Evolutionary conservation across 2,797 vertebrate species (phyloP).

Genomic region (Microctenopoma lineatum): DNA sequence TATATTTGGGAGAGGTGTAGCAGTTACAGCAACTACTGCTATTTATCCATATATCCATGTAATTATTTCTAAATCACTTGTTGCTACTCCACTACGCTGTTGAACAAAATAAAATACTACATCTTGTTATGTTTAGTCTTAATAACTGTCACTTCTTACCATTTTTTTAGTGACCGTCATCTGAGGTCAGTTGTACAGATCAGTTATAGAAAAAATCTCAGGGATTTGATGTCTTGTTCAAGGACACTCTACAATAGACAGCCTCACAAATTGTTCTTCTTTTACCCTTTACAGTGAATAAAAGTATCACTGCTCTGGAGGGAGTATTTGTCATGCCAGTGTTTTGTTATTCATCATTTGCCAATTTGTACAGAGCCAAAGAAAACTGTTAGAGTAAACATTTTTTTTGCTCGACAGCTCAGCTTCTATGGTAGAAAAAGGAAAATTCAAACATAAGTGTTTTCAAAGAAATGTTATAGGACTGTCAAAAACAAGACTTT

Average conservation of each 20-base stretch:
- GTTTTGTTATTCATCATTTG: conserved; percentile 42
- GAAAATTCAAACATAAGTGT: not conserved
- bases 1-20: not conserved
- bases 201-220: conserved; percentile 9
- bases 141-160: too few species aligned
- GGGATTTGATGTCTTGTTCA: conserved; percentile 36
- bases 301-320: conserved; percentile 29
- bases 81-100: too few species aligned
- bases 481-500: not conserved
- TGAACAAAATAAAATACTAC: too few species aligned
- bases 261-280: conserved; percentile 19
- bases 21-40: conserved; percentile 2
- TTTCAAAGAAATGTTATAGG: not conserved
- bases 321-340: conserved; percentile 34
- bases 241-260: conserved; percentile 26
- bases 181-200: conserved; percentile 3
- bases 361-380: conserved; percentile 25
- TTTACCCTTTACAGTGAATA: conserved; percentile 33
- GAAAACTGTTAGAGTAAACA: conserved; percentile 37
- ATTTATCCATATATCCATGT: too few species aligned
- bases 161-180: not conserved
- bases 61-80: too few species aligned
- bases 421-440: not conserved
- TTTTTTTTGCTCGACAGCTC: conserved; percentile 16
- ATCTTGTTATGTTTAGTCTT: too few species aligned